Percentiles rank a stretch among this genome's conserved stretches.
Conservation (phyloP, 2,113 vertebrate species). For the Halcyon senegalensis region DNA sequence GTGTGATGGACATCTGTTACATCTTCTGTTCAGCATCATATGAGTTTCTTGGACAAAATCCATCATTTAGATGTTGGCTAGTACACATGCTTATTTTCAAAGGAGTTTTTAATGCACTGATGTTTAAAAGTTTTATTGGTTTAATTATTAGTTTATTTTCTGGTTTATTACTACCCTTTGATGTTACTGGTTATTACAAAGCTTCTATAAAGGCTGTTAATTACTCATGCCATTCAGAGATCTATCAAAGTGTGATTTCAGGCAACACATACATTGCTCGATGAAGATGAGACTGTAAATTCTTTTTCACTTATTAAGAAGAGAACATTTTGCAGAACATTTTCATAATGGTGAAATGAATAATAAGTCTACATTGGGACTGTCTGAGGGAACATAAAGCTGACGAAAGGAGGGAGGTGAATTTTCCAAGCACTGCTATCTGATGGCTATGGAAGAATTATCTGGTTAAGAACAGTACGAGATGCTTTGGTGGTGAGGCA, state of each 20-base stretch:
- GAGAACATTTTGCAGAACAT: neutral
- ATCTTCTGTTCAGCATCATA: slow-evolving; percentile 7
- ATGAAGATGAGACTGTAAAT: neutral
- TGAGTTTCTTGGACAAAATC: slow-evolving; percentile 19
- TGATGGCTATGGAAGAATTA: neutral
- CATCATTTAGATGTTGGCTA: neutral
- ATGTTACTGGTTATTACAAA: slow-evolving; percentile 46
- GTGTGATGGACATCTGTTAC: neutral
- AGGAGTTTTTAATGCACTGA: slow-evolving; percentile 34
- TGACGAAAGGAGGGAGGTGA: neutral
- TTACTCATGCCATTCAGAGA: slow-evolving; percentile 51
- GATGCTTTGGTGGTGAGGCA: neutral
- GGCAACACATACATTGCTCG: neutral
- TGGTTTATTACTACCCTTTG: slow-evolving; percentile 39
- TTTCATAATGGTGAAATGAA: neutral
- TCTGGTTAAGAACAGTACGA: neutral
- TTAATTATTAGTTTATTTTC: slow-evolving; percentile 66
- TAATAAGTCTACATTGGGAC: neutral
- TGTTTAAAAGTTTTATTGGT: slow-evolving; percentile 50
- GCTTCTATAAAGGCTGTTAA: slow-evolving; percentile 30
- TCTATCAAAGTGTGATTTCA: slow-evolving; percentile 10
- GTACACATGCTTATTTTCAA: slow-evolving; percentile 44
- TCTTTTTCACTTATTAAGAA: neutral
- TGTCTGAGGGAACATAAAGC: neutral
- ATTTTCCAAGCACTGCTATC: neutral